Conservation (phyloP, 2,113 vertebrate species). For the Thunnus maccoyii region DNA sequence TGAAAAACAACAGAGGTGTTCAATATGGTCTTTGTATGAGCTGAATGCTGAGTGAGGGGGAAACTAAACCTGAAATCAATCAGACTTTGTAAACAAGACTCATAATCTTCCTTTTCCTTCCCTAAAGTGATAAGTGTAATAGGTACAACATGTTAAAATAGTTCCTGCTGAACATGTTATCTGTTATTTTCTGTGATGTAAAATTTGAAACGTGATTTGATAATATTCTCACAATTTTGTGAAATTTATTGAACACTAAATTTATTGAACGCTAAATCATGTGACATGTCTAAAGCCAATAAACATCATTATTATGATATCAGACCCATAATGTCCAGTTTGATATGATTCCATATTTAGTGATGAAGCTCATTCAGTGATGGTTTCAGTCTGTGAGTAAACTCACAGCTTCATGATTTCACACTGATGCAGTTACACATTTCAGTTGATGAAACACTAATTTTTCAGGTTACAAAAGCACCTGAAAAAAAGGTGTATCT, state of each 20-base stretch:
- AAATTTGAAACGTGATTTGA: no score
- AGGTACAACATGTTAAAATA: not conserved
- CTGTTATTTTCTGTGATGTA: no score
- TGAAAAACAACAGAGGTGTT: not conserved
- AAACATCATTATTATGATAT: not conserved
- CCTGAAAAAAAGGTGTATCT: no score
- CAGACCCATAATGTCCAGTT: not conserved
- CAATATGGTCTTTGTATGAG: not conserved
- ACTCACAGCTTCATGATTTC: not conserved
- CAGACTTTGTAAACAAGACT: no score
- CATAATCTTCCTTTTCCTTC: no score
- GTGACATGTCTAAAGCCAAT: slow-evolving; percentile 4
- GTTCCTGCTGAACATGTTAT: not conserved
- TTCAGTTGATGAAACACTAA: slow-evolving; percentile 81
- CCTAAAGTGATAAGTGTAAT: not conserved
- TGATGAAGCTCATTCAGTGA: not conserved
- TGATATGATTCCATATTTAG: slow-evolving; percentile 1
- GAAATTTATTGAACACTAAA: no score
- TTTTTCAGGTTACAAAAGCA: no score
- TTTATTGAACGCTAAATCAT: not conserved
- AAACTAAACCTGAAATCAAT: not conserved
- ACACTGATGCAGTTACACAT: not conserved
- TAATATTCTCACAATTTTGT: no score
- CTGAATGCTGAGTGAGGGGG: not conserved
- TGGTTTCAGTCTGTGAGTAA: not conserved